A percentile compares a stretch with the other conserved stretches of the same genome.
Conservation (phyloP, 2,888 invertebrate genomes). For the Leptopterna dolabrata region DNA sequence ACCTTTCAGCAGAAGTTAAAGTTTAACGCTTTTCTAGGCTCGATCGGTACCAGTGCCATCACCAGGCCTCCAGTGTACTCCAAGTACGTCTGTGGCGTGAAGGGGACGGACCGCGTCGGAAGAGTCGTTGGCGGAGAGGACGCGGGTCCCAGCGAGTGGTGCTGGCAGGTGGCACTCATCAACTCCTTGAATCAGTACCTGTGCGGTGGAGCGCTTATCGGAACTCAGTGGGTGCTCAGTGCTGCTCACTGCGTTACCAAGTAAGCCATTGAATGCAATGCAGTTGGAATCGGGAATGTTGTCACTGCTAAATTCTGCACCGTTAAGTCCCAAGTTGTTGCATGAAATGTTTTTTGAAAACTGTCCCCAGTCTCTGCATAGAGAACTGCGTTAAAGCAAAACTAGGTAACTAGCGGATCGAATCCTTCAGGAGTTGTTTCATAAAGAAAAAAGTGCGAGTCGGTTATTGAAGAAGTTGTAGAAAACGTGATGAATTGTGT, state of each 20-base stretch:
- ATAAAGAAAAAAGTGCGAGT: no score
- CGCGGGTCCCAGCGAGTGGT: slow-evolving; percentile 92
- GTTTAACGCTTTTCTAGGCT: background rate
- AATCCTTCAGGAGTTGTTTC: no score
- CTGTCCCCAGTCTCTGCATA: no score
- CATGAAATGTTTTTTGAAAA: no score
- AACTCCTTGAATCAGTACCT: slow-evolving; percentile 93
- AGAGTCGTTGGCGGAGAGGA: slow-evolving; percentile 90
- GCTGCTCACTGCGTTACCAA: slow-evolving; percentile 95
- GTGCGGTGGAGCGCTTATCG: slow-evolving; percentile 92
- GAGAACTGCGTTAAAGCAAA: no score
- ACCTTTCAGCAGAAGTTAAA: no score
- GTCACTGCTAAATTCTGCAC: background rate
- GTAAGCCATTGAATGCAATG: slow-evolving; percentile 70
- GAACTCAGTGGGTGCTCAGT: slow-evolving; percentile 93
- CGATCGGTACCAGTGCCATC: slow-evolving; percentile 66
- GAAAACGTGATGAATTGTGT: no score
- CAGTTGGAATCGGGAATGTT: background rate
- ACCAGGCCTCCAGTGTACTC: slow-evolving; percentile 76
- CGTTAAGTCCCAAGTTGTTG: no score
- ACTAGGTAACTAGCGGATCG: no score
- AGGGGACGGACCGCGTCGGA: slow-evolving; percentile 73
- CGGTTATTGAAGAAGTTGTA: no score
- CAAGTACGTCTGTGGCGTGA: slow-evolving; percentile 93
- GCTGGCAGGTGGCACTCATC: slow-evolving; percentile 94